These are phyloP conservation scores for Didymodactylos carnosus DNA, from an alignment of 2,888 invertebrate genomes.

Conservation along the genomic window DNA sequence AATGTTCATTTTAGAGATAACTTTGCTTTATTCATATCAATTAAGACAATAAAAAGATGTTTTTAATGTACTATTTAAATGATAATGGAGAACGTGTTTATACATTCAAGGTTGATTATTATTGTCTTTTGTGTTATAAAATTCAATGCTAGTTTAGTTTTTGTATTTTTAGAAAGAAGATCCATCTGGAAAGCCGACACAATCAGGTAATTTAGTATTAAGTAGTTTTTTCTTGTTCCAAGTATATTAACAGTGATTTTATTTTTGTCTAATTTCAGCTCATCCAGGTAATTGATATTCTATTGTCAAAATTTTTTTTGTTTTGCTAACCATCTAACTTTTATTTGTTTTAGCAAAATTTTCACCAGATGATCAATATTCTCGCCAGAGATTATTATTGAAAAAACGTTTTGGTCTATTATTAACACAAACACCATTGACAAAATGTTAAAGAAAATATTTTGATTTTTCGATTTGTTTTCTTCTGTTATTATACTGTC, in stretches of 20 bases:
- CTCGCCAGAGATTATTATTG: slow-evolving; percentile 61
- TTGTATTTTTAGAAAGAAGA: slow-evolving; percentile 50
- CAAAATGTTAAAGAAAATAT: slow-evolving; percentile 9
- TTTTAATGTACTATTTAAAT: slow-evolving; percentile 55
- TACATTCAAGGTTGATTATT: slow-evolving; percentile 52
- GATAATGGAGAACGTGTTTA: slow-evolving; percentile 61
- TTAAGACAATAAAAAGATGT: slow-evolving; percentile 43
- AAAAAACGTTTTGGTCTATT: slow-evolving; percentile 72
- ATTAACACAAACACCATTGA: slow-evolving; percentile 54
- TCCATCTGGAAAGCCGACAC: slow-evolving; percentile 55
- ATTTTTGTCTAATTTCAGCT: too few species aligned
- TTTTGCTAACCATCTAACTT: too few species aligned
- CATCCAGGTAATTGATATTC: slow-evolving; percentile 50
- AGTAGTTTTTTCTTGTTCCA: too few species aligned
- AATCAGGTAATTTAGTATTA: too few species aligned
- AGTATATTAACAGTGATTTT: too few species aligned
- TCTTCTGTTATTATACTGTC: too few species aligned
- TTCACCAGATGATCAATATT: slow-evolving; percentile 82
- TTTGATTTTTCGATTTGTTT: too few species aligned
- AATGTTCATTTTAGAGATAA: too few species aligned
- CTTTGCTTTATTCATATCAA: too few species aligned
- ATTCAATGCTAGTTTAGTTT: slow-evolving; percentile 16
- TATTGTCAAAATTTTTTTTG: too few species aligned
- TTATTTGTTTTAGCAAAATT: slow-evolving; percentile 54
- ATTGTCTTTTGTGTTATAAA: background rate